Evolutionary conservation across 2,888 invertebrate species (phyloP).

Genomic region (Eulithis testata): DNA sequence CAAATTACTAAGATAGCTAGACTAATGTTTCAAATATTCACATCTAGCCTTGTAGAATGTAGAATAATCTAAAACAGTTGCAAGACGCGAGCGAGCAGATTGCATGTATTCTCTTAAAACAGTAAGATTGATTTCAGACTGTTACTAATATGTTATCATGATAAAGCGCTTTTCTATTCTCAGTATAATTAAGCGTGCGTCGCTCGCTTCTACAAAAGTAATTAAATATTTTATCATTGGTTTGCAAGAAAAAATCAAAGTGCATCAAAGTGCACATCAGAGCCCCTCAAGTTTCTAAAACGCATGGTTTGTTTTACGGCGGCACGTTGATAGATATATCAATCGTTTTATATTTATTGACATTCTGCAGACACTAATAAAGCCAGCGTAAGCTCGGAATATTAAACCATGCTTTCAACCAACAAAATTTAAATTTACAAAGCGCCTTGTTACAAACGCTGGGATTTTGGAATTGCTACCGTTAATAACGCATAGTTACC

Average conservation of each 20-base stretch:
- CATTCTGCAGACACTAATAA: too few relatives aligned
- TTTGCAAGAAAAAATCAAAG: neutral
- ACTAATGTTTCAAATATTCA: neutral
- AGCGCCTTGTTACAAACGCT: neutral
- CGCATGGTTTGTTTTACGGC: neutral
- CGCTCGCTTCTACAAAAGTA: conserved; percentile 1
- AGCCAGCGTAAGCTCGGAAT: neutral
- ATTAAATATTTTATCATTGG: conserved; percentile 6
- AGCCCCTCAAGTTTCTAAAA: neutral
- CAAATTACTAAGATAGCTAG: neutral
- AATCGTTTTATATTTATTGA: neutral
- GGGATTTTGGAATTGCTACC: too few relatives aligned
- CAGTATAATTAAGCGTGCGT: neutral
- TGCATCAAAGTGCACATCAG: neutral
- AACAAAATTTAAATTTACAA: neutral
- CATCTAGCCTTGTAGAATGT: neutral
- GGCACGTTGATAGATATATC: neutral
- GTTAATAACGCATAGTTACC: too few relatives aligned
- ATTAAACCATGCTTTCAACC: neutral
- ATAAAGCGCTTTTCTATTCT: conserved; percentile 13
- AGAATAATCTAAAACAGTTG: neutral
- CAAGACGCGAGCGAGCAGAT: neutral
- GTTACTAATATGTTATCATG: conserved; percentile 16
- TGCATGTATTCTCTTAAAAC: conserved; percentile 12
- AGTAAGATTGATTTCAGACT: conserved; percentile 22